Conservation (phyloP, 2,113 vertebrate genomes). For the Crotalus helleri region DNA sequence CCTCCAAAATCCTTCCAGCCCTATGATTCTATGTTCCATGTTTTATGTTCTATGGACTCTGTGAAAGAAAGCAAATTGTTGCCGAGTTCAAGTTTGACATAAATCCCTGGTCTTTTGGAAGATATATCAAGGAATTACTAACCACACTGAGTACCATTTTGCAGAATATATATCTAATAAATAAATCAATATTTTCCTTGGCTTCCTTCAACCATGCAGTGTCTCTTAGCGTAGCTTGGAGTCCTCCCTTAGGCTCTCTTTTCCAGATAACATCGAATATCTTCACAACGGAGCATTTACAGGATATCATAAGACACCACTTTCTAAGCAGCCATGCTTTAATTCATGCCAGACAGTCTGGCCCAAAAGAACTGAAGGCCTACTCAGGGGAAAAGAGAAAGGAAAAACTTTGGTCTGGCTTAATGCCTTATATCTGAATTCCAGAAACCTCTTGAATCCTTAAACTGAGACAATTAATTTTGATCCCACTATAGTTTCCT, state of each 20-base stretch:
- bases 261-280: neutral
- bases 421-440: neutral
- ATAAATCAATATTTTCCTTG: neutral
- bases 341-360: neutral
- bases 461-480: neutral
- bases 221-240: neutral
- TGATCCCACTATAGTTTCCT: neutral
- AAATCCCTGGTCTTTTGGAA: neutral
- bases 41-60: neutral
- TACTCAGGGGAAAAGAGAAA: neutral
- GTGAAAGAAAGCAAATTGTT: neutral
- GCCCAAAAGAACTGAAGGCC: neutral
- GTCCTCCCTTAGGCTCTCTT: neutral
- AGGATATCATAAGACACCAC: neutral
- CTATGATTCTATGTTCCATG: neutral
- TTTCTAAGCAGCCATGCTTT: neutral
- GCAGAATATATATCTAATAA: neutral
- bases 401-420: neutral
- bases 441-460: neutral
- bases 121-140: neutral
- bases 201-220: neutral
- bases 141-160: neutral
- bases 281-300: neutral
- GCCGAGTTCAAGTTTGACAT: neutral
- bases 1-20: neutral